Evolutionary conservation across 2,797 vertebrate species (phyloP).

Genomic region (Malurus splendens): DNA sequence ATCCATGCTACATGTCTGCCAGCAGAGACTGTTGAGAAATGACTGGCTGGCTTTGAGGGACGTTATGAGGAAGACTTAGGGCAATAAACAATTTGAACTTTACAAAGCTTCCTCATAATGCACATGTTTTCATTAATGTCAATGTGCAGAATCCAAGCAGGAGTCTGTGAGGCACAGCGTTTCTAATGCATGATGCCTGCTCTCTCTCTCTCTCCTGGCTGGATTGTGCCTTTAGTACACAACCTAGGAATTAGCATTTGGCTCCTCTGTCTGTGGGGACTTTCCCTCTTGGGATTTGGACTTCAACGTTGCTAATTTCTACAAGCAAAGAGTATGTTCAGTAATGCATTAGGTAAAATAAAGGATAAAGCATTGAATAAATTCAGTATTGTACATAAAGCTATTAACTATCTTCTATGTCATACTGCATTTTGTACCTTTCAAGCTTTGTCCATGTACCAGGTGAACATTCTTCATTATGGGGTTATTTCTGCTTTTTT

Average conservation of each 20-base stretch:
- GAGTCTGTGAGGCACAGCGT: not conserved
- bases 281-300: not conserved
- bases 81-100: not conserved
- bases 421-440: not conserved
- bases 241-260: not conserved
- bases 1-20: not conserved
- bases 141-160: not conserved
- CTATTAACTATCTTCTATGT: not conserved
- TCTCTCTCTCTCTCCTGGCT: not conserved
- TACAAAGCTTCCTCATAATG: not conserved
- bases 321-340: not conserved
- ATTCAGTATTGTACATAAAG: not conserved
- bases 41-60: not conserved
- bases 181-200: fast-evolving
- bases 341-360: not conserved
- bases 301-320: not conserved
- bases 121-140: not conserved
- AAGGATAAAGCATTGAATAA: not conserved
- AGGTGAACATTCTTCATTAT: not conserved
- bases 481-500: constrained; percentile 22
- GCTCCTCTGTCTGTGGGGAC: not conserved
- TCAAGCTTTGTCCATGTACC: not conserved
- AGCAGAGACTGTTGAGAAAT: not conserved
- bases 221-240: not conserved
- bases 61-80: not conserved